Conservation (phyloP, 2,888 invertebrate genomes). For the Hybos culiciformis region DNA sequence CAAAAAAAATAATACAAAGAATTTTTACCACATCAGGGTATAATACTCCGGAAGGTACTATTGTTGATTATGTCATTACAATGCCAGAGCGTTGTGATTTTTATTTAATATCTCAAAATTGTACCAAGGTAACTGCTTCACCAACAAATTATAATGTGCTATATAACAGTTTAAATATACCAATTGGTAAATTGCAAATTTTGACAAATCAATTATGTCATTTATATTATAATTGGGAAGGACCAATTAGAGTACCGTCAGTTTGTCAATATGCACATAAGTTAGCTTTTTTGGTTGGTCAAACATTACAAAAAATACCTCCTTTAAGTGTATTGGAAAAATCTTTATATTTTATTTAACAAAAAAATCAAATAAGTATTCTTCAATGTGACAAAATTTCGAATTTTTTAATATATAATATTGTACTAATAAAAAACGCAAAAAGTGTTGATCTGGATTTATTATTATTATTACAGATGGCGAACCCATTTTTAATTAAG, state of each 20-base stretch:
- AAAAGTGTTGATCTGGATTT: too few relatives aligned
- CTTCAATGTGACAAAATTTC: too few relatives aligned
- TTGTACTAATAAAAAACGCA: too few relatives aligned
- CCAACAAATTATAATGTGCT: conserved; percentile 86
- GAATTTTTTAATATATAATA: too few relatives aligned
- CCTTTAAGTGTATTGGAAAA: conserved; percentile 44
- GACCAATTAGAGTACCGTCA: conserved; percentile 73
- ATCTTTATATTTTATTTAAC: conserved; percentile 57
- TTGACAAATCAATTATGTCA: conserved; percentile 78
- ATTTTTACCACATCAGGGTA: conserved; percentile 43
- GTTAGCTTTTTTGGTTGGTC: conserved; percentile 74
- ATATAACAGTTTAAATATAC: conserved; percentile 51
- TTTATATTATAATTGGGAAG: conserved; percentile 86
- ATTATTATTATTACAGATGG: too few relatives aligned
- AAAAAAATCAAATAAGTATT: too few relatives aligned
- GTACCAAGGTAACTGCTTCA: conserved; percentile 76
- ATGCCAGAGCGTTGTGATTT: conserved; percentile 77
- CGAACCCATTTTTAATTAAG: too few relatives aligned
- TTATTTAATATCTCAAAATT: conserved; percentile 75
- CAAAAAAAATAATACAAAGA: conserved; percentile 78
- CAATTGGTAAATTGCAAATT: conserved; percentile 65
- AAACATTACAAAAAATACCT: conserved; percentile 57
- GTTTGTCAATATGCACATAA: conserved; percentile 94
- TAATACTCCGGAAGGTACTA: conserved; percentile 74
- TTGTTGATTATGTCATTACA: conserved; percentile 77